Evolutionary conservation across 2,888 invertebrate species (phyloP), one percentile per base, ranked within the genome.

Genomic region (Nebria salina): DNA sequence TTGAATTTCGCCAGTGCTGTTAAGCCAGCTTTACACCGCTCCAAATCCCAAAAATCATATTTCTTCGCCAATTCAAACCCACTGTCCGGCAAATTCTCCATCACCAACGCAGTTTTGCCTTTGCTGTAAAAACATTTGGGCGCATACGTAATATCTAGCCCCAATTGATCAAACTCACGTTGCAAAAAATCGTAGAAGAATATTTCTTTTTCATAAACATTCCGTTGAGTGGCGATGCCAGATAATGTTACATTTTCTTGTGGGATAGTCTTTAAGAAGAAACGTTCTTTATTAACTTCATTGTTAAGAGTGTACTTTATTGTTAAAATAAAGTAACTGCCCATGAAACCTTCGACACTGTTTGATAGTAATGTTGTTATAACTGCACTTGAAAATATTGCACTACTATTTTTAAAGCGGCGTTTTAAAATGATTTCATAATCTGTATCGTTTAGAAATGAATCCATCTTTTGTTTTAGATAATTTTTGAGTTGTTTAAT

Each of bases 1-100:
- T 92, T 92, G 83, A 92, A 90, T 84, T 90, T 89, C 0, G 91
- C 90, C 43, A 92, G 83, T 2, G 90, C 88, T 80, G 87, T 86
- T 73, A 92, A 85, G 64, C 90, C 90, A 84, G 88, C 87, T 43
- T 89, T 84, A n/a, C 90, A 91, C 82, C 92, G 91, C 0, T 88
- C 86, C 76, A 88, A 86, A 83, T 91, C 91, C 72, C 91, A 90
- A 2, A 85, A 82, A 78, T 89, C 87, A 20, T 89, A 84, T 76
- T 86, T 86, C 4, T 81, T 77, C n/a, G 83, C 81, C 5, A 83
- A 82, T 82, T 73, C 84, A 76, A 84, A 87, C 0, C 83, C 83
- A 1, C 73, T 65, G 11, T 83, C 8, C 2, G 83, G 80, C 66
- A 87, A 82, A 83, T 87, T 86, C 81, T 87, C 87, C 43, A 87